Conservation (phyloP, 2,888 invertebrate species). For the Coleophora deauratella region DNA sequence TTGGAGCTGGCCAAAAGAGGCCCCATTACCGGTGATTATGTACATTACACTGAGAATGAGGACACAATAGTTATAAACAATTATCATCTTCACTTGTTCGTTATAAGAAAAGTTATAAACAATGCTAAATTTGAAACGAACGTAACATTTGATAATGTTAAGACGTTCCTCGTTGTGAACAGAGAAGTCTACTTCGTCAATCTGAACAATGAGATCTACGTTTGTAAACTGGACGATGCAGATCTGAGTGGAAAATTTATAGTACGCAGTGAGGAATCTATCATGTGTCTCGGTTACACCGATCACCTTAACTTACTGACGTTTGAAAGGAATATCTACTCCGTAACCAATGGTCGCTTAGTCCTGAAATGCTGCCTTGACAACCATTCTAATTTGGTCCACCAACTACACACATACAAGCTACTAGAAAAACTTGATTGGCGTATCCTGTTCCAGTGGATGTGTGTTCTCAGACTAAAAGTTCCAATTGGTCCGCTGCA, state of each 20-base stretch:
- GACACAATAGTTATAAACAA: conserved; percentile 27
- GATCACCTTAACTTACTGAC: conserved; percentile 33
- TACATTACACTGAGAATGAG: conserved; percentile 39
- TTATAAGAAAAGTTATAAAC: conserved; percentile 27
- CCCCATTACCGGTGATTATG: conserved; percentile 32
- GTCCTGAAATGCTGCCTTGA: conserved; percentile 24
- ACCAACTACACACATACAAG: conserved; percentile 30
- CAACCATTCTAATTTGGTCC: conserved; percentile 27
- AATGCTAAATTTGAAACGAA: conserved; percentile 17
- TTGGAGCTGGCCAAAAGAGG: conserved; percentile 23
- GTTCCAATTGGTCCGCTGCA: conserved; percentile 38
- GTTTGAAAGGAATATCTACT: conserved; percentile 34
- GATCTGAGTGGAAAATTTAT: conserved; percentile 19
- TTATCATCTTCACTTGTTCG: conserved; percentile 29
- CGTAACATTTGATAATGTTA: conserved; percentile 31
- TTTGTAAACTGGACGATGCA: conserved; percentile 22
- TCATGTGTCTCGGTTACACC: conserved; percentile 37
- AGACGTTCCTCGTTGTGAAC: conserved; percentile 30
- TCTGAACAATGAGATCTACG: conserved; percentile 32
- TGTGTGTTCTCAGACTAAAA: conserved; percentile 29
- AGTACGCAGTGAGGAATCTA: conserved; percentile 20
- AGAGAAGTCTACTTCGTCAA: conserved; percentile 32
- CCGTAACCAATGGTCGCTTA: conserved; percentile 20
- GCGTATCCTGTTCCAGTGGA: conserved; percentile 46
- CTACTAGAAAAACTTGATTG: conserved; percentile 50